A percentile compares a stretch with the other conserved stretches of the same genome.
These are phyloP conservation scores for Pavo muticus DNA, from an alignment of 2,113 vertebrate genomes.

Conservation along the genomic window DNA sequence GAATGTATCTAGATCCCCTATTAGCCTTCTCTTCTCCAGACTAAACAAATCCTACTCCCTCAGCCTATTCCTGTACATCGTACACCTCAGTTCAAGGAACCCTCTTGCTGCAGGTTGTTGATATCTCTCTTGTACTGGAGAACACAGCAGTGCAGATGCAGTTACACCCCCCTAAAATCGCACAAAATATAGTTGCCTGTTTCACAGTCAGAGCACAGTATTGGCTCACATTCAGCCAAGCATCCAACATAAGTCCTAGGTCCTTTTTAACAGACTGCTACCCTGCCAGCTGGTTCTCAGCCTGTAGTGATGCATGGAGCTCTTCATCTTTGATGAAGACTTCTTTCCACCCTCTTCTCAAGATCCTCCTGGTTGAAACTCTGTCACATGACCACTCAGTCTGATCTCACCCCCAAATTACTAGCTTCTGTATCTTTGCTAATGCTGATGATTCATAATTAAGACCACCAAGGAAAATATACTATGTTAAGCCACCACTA, in stretches of 20 bases:
- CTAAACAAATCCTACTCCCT: neutral
- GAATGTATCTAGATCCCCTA: neutral
- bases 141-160: neutral
- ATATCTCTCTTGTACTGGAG: neutral
- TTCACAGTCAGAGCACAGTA: neutral
- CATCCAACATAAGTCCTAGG: neutral
- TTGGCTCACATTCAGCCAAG: neutral
- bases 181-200: neutral
- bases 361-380: neutral
- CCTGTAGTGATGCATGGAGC: neutral
- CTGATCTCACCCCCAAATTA: neutral
- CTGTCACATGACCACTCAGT: neutral
- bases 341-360: neutral
- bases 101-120: neutral
- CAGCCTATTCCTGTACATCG: neutral
- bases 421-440: neutral
- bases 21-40: neutral
- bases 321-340: neutral
- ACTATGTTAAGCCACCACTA: neutral
- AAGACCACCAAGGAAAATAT: neutral
- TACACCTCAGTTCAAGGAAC: neutral
- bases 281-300: neutral
- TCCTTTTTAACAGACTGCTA: neutral
- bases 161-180: neutral
- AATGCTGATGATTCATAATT: neutral